Conservation (phyloP, 2,797 vertebrate species). For the Serranus cabrilla region DNA sequence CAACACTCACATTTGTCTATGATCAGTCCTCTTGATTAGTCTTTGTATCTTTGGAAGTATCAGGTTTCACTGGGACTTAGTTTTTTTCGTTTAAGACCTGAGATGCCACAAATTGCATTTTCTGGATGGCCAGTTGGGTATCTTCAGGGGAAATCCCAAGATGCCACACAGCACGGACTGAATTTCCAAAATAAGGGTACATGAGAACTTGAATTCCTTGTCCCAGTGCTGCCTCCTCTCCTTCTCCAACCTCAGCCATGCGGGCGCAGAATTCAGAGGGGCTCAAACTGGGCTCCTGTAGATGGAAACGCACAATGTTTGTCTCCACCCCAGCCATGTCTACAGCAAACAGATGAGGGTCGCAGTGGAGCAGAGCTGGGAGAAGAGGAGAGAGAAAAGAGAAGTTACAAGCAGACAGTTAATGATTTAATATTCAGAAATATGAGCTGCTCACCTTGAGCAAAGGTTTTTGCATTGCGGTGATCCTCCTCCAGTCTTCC, state of each 20-base stretch:
- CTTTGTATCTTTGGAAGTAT: not conserved
- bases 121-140: conserved; percentile 84
- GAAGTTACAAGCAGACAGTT: not conserved
- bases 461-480: conserved; percentile 83
- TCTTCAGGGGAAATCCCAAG: conserved; percentile 81
- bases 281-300: conserved; percentile 56
- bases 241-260: conserved; percentile 78
- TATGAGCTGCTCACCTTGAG: conserved; percentile 80
- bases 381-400: not conserved
- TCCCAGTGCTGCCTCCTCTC: conserved; percentile 79
- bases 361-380: conserved; percentile 81
- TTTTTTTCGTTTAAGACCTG: conserved; percentile 62
- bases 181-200: conserved; percentile 78
- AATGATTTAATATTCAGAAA: not conserved
- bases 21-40: not conserved
- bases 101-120: conserved; percentile 86
- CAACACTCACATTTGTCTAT: too few relatives aligned
- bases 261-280: conserved; percentile 82
- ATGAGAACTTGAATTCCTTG: conserved; percentile 83
- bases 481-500: conserved; percentile 87
- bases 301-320: conserved; percentile 86
- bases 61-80: conserved; percentile 23
- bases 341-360: conserved; percentile 78
- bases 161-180: conserved; percentile 88
- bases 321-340: conserved; percentile 84